These are phyloP conservation scores for Amorpha juglandis DNA, from an alignment of 2,888 invertebrate genomes.

Conservation along the genomic window DNA sequence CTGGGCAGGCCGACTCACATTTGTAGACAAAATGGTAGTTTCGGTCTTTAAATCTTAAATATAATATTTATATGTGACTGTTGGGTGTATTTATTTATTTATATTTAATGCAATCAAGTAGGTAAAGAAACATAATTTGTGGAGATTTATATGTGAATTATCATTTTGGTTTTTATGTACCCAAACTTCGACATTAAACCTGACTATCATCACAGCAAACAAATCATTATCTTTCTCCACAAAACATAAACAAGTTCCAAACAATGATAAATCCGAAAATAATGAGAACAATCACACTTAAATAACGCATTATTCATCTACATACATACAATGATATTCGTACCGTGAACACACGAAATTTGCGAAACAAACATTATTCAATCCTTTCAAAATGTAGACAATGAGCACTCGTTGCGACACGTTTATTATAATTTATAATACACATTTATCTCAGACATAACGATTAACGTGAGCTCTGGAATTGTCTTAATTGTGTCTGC, in stretches of 20 bases:
- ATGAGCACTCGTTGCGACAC: conserved; percentile 39
- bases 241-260: conserved; percentile 37
- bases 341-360: conserved; percentile 38
- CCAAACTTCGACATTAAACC: background rate
- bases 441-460: conserved; percentile 25
- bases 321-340: conserved; percentile 44
- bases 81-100: no score
- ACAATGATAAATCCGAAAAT: conserved; percentile 45
- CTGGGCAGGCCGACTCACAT: no score
- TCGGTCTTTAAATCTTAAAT: no score
- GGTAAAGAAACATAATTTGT: no score
- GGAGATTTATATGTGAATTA: no score
- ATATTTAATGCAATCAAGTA: no score
- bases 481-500: conserved; percentile 6
- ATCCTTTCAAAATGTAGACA: conserved; percentile 48
- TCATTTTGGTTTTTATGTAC: no score
- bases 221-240: conserved; percentile 26
- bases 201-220: background rate
- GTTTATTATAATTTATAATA: conserved; percentile 28
- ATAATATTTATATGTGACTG: no score
- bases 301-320: conserved; percentile 28
- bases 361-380: conserved; percentile 52
- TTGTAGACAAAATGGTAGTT: no score
- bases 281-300: conserved; percentile 38
- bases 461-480: conserved; percentile 13